A percentile compares a stretch with the other conserved stretches of the same genome.
These are phyloP conservation scores for Calonectris borealis DNA, from an alignment of 2,113 vertebrate species.

Conservation along the genomic window DNA sequence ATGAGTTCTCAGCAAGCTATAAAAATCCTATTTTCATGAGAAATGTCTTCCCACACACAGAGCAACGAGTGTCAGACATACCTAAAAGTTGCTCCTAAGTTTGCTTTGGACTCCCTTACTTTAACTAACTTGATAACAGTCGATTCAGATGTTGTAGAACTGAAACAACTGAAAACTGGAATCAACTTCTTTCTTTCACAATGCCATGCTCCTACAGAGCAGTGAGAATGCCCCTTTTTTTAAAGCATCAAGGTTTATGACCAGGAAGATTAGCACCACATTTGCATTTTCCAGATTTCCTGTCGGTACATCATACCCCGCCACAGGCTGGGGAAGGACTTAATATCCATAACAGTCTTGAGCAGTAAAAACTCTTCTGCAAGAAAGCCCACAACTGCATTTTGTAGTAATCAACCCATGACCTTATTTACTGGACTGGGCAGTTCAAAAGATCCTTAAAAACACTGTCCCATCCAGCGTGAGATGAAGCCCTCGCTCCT, in stretches of 20 bases:
- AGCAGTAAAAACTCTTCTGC: background rate
- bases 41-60: background rate
- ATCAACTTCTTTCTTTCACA: background rate
- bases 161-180: background rate
- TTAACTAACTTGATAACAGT: fast-evolving
- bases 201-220: background rate
- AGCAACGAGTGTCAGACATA: background rate
- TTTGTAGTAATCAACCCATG: background rate
- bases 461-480: background rate
- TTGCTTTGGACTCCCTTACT: background rate
- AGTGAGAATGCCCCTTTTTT: background rate
- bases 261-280: fast-evolving
- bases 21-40: conserved; percentile 19
- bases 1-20: background rate
- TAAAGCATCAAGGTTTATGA: background rate
- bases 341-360: background rate
- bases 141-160: background rate
- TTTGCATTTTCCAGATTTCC: background rate
- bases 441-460: background rate
- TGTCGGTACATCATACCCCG: fast-evolving
- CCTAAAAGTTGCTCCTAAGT: background rate
- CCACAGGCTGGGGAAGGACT: background rate
- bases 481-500: background rate
- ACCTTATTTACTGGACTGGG: background rate
- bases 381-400: background rate